These are phyloP conservation scores for Tragelaphus scriptus DNA, from an alignment of 2,113 vertebrate species.

Conservation along the genomic window DNA sequence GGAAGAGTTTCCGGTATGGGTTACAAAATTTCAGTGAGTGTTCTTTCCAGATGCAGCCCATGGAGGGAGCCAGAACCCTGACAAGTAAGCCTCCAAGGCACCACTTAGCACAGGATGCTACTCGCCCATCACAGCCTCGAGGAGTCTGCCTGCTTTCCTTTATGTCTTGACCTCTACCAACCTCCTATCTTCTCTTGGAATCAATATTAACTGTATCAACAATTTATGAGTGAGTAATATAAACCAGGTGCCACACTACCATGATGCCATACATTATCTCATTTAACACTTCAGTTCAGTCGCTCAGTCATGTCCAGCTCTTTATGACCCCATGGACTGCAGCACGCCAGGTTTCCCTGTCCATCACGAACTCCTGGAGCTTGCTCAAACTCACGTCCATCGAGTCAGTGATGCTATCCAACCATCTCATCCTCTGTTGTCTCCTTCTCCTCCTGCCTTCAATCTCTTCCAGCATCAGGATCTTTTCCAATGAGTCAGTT, in stretches of 20 bases:
- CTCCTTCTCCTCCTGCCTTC: not conserved
- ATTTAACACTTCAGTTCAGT: not conserved
- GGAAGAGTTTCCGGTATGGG: not conserved
- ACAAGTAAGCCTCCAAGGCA: fast-evolving
- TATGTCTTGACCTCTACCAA: not conserved
- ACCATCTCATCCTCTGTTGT: not conserved
- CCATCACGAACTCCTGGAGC: not conserved
- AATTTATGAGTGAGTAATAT: not conserved
- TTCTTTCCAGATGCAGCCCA: not conserved
- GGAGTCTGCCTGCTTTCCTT: not conserved
- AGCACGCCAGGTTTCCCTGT: not conserved
- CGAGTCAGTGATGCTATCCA: not conserved
- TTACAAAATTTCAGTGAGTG: not conserved
- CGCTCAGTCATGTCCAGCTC: fast-evolving
- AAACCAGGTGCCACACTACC: not conserved
- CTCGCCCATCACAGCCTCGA: not conserved
- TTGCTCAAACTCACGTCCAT: not conserved
- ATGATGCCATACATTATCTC: not conserved
- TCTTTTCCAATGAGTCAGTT: not conserved
- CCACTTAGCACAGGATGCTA: not conserved
- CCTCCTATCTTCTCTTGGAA: not conserved
- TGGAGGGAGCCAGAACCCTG: not conserved
- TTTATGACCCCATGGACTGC: not conserved
- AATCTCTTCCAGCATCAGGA: not conserved
- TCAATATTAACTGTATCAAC: not conserved